Evolutionary conservation across 1,140 invertebrate species (phyloP).

Genomic region (Probaryconus sp.): DNA sequence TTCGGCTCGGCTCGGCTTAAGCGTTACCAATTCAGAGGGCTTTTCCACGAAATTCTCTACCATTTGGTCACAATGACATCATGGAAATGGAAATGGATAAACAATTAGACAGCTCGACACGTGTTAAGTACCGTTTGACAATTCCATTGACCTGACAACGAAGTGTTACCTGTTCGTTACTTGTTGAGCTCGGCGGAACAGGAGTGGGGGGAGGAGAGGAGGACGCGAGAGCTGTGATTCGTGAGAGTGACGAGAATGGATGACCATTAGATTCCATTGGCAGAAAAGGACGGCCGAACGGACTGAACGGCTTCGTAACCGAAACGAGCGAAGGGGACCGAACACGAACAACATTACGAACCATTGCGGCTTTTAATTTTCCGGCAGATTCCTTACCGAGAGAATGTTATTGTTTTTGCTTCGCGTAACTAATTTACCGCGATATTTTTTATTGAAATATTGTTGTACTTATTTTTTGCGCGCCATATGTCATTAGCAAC

Average conservation of each 20-base stretch:
- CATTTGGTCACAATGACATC: too few species aligned
- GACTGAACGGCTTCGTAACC: conserved; percentile 3
- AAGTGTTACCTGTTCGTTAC: too few species aligned
- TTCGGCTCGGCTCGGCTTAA: conserved; percentile 24
- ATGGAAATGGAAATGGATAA: too few species aligned
- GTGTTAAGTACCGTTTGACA: too few species aligned
- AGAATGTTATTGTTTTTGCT: conserved; percentile 24
- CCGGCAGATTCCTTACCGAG: conserved; percentile 15
- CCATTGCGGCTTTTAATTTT: conserved; percentile 40
- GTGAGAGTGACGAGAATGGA: neutral
- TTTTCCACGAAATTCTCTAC: conserved; percentile 23
- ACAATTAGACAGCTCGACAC: too few species aligned
- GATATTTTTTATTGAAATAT: neutral
- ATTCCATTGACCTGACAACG: too few species aligned
- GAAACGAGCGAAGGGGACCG: conserved; percentile 32
- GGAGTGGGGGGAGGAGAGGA: too few species aligned
- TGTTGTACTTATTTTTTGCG: conserved; percentile 10
- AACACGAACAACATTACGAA: conserved; percentile 31
- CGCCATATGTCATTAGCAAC: conserved; percentile 8
- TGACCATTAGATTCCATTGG: neutral
- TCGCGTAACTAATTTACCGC: too few species aligned
- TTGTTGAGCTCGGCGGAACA: too few species aligned
- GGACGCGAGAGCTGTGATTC: neutral
- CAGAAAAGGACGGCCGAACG: neutral
- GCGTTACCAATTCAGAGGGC: conserved; percentile 31